Percentiles rank a stretch among this genome's conserved stretches.
phyloP scores from a whole-genome alignment of 1,140 invertebrate genomes.

The Bombus pyrosoma region DNA sequence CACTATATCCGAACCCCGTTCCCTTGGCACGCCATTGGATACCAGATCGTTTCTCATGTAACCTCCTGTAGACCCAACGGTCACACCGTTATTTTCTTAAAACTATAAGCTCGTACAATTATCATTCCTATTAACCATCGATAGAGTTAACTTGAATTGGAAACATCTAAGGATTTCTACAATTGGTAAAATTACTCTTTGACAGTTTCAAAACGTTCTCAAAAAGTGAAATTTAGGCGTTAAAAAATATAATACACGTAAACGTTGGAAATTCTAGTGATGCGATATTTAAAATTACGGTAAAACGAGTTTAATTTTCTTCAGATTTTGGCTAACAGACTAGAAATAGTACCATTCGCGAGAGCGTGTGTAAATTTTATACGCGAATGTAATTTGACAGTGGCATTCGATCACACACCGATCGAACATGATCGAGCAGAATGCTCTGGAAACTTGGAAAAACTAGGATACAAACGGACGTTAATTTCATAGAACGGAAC shows the following conservation, averaged over 20 bases:
- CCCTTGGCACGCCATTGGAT: constrained; percentile 54
- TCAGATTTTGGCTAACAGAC: no score
- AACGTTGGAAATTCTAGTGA: no score
- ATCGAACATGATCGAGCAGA: background rate
- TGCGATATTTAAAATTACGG: no score
- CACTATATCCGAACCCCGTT: constrained; percentile 75
- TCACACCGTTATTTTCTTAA: background rate
- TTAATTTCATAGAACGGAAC: constrained; percentile 62
- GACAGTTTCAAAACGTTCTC: no score
- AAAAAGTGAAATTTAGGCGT: no score
- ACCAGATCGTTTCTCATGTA: constrained; percentile 55
- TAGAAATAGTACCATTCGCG: no score
- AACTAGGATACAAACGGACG: constrained; percentile 53
- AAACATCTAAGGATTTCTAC: background rate
- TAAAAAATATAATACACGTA: no score
- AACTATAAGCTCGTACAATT: background rate
- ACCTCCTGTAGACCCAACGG: constrained; percentile 17
- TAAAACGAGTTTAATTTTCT: no score
- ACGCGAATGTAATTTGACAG: background rate
- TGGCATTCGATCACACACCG: no score
- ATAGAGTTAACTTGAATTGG: background rate
- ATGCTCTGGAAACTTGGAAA: constrained; percentile 3
- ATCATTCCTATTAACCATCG: background rate
- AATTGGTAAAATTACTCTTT: no score
- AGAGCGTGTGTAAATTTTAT: no score